Percentiles rank a stretch among this genome's conserved stretches.
These are phyloP conservation scores for Chrysomela aeneicollis DNA, from an alignment of 2,888 invertebrate genomes.

Conservation along the genomic window DNA sequence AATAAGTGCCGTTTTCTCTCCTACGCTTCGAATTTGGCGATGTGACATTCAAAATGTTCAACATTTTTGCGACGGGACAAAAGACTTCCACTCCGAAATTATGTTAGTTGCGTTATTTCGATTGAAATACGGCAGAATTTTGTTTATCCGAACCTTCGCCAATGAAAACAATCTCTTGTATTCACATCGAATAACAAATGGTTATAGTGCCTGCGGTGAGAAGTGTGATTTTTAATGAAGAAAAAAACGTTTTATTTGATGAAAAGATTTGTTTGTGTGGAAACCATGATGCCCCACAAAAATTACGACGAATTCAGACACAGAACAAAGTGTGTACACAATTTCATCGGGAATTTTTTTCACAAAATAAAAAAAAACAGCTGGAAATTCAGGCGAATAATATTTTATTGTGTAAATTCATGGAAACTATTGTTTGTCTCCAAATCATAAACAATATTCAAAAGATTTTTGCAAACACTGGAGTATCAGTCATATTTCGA, in stretches of 20 bases:
- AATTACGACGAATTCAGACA: not conserved
- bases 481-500: not conserved
- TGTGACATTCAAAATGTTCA: constrained; percentile 19
- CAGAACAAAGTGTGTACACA: too few species aligned
- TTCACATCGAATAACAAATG: constrained; percentile 30
- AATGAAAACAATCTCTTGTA: constrained; percentile 33
- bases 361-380: too few species aligned
- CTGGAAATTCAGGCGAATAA: too few species aligned
- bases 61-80: constrained; percentile 20
- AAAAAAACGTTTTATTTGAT: constrained; percentile 2
- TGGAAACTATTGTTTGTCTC: too few species aligned
- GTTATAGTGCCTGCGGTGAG: constrained; percentile 29
- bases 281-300: not conserved
- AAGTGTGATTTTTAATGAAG: constrained; percentile 16
- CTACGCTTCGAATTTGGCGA: constrained; percentile 30
- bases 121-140: constrained; percentile 22
- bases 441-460: too few species aligned
- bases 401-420: too few species aligned
- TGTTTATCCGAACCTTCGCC: constrained; percentile 30
- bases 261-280: not conserved
- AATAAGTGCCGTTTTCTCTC: constrained; percentile 35
- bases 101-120: constrained; percentile 21
- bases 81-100: constrained; percentile 20
- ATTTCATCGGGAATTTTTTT: too few species aligned
- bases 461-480: constrained; percentile 5